Evolutionary conservation across 2,113 vertebrate species (phyloP).

Genomic region (Tragulus kanchil): DNA sequence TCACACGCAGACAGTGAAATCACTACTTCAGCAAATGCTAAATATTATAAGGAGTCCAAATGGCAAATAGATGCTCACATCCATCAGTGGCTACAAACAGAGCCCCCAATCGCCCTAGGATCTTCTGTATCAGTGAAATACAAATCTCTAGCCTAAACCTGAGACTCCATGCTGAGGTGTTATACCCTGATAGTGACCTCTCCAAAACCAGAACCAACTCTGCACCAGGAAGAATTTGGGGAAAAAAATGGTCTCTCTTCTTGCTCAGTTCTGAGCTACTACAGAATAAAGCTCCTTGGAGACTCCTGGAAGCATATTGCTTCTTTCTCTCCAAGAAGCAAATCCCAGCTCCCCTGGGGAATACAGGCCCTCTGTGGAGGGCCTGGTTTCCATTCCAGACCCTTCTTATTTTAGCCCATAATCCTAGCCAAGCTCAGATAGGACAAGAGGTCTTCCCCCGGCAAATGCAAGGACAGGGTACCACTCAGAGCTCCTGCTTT

Average conservation of each 20-base stretch:
- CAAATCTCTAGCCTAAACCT: slow-evolving; percentile 77
- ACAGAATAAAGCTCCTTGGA: not conserved
- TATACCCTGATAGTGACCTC: slow-evolving; percentile 66
- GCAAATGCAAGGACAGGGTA: not conserved
- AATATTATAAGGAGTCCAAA: slow-evolving; percentile 82
- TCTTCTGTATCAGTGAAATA: slow-evolving; percentile 78
- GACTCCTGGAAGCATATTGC: not conserved
- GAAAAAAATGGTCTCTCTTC: slow-evolving; percentile 72
- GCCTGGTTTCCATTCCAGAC: not conserved
- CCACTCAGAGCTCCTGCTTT: not conserved
- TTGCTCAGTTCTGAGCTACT: slow-evolving; percentile 39
- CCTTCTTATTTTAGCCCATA: slow-evolving; percentile 28
- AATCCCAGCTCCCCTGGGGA: not conserved
- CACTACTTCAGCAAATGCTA: slow-evolving; percentile 68
- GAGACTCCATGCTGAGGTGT: slow-evolving; percentile 65
- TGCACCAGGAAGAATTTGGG: slow-evolving; percentile 10
- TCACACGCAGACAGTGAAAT: slow-evolving; percentile 38
- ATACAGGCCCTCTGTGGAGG: not conserved
- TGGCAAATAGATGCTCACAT: slow-evolving; percentile 76
- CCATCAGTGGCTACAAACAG: slow-evolving; percentile 75
- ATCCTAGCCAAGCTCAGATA: not conserved
- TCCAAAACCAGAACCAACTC: slow-evolving; percentile 65
- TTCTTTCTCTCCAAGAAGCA: not conserved
- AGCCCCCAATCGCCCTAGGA: slow-evolving; percentile 73
- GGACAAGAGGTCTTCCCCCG: not conserved